Base-by-base conservation (phyloP, 2,113 vertebrate species). In the Leptobrachium leishanense region DNA sequence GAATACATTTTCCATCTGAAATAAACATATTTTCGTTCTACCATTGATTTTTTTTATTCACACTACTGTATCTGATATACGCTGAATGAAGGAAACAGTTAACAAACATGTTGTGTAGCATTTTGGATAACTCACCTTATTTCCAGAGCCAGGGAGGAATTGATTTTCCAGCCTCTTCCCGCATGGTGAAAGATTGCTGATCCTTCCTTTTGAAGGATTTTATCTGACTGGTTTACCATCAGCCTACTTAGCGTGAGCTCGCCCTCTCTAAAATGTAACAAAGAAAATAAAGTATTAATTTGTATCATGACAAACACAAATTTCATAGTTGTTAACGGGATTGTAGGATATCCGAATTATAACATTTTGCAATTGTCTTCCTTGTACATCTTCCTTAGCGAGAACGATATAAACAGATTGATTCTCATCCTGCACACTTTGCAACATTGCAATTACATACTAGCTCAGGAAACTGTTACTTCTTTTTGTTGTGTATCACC, bases 81-180 rank as follows among this genome's bases (percentile, higher is more conserved):
- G 20, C 20, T 31, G 20, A 6, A 31, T 31, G 39, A 40, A 7
- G 6, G 9, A 6, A 65, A 10, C 63, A 65, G 43, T 59, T 2
- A 5, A 43, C 54, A 59, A 20, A 11, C 6, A 43, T 42, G 6
- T 20, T 40, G 4, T 8, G 54, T 76, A 10, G 12, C 65, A 43
- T 1, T 43, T 44, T 20, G 13, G 64, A 41, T 63, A 31, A 70
- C 81, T 81, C 76, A 96, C 95, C 95, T 93, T 90, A 96, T 96
- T 85, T 94, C 92, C 77, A 94, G 68, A 44, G 94, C 94, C 78
- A 96, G 88, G 55, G 95, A 93, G 70, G 92, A 91, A 91, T 96
- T 96, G 82, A 94, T 90, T 88, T 90, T 94, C 95, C 95, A 96
- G 41, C 90, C 89, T 86, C 88, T 85, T 79, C 86, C 85, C 59